These are phyloP conservation scores for Tragelaphus eurycerus DNA, from an alignment of 2,797 vertebrate species.

Conservation along the genomic window DNA sequence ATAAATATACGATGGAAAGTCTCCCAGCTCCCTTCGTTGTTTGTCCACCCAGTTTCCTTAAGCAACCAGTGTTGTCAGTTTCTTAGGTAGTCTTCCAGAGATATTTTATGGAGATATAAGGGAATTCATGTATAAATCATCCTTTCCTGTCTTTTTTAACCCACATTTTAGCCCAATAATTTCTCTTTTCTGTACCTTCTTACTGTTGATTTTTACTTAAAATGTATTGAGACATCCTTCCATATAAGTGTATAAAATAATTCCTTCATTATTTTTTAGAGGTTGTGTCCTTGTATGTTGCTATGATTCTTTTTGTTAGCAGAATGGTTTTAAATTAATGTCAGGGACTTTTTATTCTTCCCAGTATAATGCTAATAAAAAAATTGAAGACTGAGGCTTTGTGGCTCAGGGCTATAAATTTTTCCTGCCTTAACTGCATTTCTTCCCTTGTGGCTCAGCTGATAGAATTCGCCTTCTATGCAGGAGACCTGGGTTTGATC, in stretches of 20 bases:
- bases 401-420: conserved; percentile 12
- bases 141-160: neutral
- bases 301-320: neutral
- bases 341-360: rapidly evolving
- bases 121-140: conserved; percentile 4
- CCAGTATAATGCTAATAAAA: neutral
- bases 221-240: neutral
- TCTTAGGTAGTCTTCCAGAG: neutral
- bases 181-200: neutral
- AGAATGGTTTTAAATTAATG: neutral
- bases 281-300: neutral
- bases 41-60: neutral
- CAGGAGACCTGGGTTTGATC: neutral
- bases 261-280: conserved; percentile 10
- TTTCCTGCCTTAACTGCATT: neutral
- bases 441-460: neutral
- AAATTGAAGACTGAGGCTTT: neutral
- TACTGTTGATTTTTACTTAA: neutral
- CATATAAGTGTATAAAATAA: neutral
- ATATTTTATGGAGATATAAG: neutral
- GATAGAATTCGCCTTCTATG: neutral
- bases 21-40: neutral
- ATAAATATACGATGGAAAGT: neutral
- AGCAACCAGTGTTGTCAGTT: neutral
- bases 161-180: neutral